Conservation (phyloP, 2,113 vertebrate genomes). For the Pseudolaguvia tuberculata region DNA sequence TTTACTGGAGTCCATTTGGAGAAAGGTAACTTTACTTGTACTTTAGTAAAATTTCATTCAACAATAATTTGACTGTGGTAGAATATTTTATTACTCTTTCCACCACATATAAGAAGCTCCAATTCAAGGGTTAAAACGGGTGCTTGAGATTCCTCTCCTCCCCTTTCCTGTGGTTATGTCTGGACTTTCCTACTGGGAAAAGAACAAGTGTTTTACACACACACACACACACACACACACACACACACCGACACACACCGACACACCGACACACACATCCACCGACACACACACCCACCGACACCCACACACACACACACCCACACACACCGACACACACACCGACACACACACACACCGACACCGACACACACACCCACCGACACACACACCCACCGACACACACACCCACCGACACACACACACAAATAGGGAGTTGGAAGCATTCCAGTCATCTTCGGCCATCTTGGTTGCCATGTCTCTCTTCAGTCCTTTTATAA, state of each 20-base stretch:
- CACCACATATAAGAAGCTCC: not conserved
- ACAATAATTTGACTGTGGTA: too few relatives aligned
- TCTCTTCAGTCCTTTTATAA: too few relatives aligned
- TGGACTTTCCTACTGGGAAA: conserved; percentile 22
- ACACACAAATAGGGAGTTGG: not conserved
- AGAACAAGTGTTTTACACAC: conserved; percentile 5
- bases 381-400: not conserved
- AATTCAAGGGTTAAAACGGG: not conserved
- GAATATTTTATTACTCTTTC: too few relatives aligned
- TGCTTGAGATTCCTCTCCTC: conserved; percentile 3
- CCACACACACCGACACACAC: not conserved
- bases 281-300: not conserved
- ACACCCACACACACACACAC: not conserved
- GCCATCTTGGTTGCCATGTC: too few relatives aligned
- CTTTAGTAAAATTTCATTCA: too few relatives aligned
- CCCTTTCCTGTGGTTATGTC: not conserved
- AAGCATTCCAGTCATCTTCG: too few relatives aligned
- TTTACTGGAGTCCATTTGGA: too few relatives aligned
- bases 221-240: conserved; percentile 1
- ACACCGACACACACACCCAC: too few relatives aligned
- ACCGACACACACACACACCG: too few relatives aligned
- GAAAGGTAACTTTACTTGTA: too few relatives aligned
- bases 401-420: not conserved
- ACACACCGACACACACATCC: too few relatives aligned
- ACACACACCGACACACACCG: not conserved